A percentile compares a stretch with the other conserved stretches of the same genome.
phyloP scores from a whole-genome alignment of 2,797 vertebrate species.

The Ispidina lecontei region DNA sequence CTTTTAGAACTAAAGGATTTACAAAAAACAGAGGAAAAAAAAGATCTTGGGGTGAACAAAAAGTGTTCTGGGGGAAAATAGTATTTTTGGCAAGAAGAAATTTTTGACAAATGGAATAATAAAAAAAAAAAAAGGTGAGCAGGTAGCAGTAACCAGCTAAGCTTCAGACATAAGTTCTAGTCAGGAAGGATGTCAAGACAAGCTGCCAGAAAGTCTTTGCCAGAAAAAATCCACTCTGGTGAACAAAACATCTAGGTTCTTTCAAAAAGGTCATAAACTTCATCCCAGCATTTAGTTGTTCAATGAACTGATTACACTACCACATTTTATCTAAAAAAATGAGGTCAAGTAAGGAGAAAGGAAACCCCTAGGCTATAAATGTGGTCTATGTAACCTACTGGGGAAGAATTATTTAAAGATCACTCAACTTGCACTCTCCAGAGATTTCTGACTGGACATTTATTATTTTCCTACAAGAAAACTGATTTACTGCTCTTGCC shows the following conservation, averaged over 20 bases:
- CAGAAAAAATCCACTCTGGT: conserved; percentile 5
- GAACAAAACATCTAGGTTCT: background rate
- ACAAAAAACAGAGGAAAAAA: background rate
- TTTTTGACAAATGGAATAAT: background rate
- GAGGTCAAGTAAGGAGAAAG: conserved; percentile 13
- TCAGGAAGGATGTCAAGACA: background rate
- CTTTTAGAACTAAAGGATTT: background rate
- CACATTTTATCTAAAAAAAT: background rate
- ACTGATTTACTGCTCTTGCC: background rate
- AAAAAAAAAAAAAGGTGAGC: background rate
- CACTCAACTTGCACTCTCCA: background rate
- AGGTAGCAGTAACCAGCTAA: background rate
- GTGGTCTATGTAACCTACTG: background rate
- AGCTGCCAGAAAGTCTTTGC: background rate
- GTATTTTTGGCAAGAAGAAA: background rate
- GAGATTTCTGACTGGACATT: conserved; percentile 17
- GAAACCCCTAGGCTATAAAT: conserved; percentile 26
- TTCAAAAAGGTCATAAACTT: conserved; percentile 8
- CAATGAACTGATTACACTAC: conserved; percentile 13
- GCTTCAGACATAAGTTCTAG: background rate
- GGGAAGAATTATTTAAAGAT: conserved; percentile 43
- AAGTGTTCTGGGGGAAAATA: background rate
- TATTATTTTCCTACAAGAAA: conserved; percentile 42
- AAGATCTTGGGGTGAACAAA: too few relatives aligned
- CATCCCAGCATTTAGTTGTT: background rate